Evolutionary conservation across 1,140 invertebrate species (phyloP).

Genomic region (Drosophila arizonae): DNA sequence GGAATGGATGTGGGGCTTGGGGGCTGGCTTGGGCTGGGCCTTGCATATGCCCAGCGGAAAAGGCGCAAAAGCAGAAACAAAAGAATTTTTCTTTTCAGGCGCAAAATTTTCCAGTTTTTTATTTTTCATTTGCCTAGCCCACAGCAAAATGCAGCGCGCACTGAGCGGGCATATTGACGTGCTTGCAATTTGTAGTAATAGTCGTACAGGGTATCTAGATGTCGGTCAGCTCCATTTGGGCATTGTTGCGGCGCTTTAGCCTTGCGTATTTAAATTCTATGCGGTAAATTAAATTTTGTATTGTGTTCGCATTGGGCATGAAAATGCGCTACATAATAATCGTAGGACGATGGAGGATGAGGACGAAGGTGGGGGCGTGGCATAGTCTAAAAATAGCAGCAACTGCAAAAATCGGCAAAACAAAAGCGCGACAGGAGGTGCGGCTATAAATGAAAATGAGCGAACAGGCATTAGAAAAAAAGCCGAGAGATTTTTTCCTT

Average conservation of each 20-base stretch:
- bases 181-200: neutral
- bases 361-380: conserved; percentile 1
- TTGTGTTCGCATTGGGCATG: conserved; percentile 51
- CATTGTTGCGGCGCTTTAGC: neutral
- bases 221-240: neutral
- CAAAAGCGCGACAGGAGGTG: conserved; percentile 28
- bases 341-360: neutral
- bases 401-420: conserved; percentile 40
- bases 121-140: conserved; percentile 27
- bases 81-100: conserved; percentile 53
- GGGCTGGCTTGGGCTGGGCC: neutral
- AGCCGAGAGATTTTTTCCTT: neutral
- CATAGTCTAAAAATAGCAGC: conserved; percentile 59
- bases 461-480: conserved; percentile 11
- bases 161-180: conserved; percentile 1
- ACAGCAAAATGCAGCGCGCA: too few species aligned
- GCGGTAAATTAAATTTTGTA: conserved; percentile 74
- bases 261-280: conserved; percentile 70
- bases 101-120: conserved; percentile 44
- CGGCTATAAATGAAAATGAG: conserved; percentile 58
- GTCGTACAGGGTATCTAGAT: conserved; percentile 5
- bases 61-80: conserved; percentile 65
- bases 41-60: conserved; percentile 10
- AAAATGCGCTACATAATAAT: conserved; percentile 47
- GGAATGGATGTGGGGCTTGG: neutral